Evolutionary conservation across 2,797 vertebrate genomes (phyloP).

Genomic region (Oreochromis grahami): DNA sequence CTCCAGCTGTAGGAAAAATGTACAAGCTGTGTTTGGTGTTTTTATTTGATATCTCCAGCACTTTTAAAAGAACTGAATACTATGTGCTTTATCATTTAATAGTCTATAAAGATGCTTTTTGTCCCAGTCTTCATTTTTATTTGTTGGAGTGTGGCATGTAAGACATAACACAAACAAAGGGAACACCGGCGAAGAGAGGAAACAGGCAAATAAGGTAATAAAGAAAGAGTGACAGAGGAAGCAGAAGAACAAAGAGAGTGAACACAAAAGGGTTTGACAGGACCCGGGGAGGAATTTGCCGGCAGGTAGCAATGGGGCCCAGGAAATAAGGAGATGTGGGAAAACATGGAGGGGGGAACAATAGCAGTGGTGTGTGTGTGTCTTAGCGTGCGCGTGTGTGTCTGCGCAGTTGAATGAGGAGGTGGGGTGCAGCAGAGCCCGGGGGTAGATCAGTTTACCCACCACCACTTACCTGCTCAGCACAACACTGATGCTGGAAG

Average conservation of each 20-base stretch:
- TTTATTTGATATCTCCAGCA: not conserved
- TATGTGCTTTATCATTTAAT: not conserved
- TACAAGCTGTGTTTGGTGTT: not conserved
- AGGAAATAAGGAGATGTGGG: slow-evolving; percentile 59
- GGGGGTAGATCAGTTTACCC: slow-evolving; percentile 53
- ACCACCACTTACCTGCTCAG: slow-evolving; percentile 61
- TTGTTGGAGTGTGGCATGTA: not conserved
- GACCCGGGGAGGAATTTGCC: slow-evolving; percentile 59
- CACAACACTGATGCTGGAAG: slow-evolving; percentile 32
- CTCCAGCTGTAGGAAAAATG: not conserved
- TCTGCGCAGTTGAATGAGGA: not conserved
- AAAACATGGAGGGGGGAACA: slow-evolving; percentile 50
- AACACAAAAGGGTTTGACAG: slow-evolving; percentile 54
- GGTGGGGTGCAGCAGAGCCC: slow-evolving; percentile 18
- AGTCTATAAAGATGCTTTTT: not conserved
- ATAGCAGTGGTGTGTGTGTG: slow-evolving; percentile 17
- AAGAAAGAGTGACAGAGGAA: slow-evolving; percentile 55
- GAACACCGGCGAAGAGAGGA: not conserved
- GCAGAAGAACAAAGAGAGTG: slow-evolving; percentile 51
- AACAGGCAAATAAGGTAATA: slow-evolving; percentile 27
- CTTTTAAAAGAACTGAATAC: not conserved
- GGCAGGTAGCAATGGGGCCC: slow-evolving; percentile 63
- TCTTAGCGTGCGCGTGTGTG: slow-evolving; percentile 1
- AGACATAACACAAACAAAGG: slow-evolving; percentile 1
- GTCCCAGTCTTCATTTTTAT: not conserved